Evolutionary conservation across 1,140 invertebrate species (phyloP), one percentile per base, ranked within the genome.

Genomic region (Heliconius hermathena): DNA sequence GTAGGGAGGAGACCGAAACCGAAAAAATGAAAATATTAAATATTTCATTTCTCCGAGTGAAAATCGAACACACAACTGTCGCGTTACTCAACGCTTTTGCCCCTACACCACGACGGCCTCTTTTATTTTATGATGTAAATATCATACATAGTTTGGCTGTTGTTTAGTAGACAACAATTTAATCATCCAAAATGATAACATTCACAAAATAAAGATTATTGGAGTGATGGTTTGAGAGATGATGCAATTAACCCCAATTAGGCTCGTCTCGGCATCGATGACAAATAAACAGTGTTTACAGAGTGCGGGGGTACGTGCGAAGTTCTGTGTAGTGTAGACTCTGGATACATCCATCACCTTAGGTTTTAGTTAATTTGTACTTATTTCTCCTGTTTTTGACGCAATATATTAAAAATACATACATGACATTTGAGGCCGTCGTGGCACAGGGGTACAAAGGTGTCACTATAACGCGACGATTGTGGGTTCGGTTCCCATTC

Each of bases 171-270:
- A 66, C 1, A 66, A 29, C 60, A 66, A 66, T 29, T 29, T 66
- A 66, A 66, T 66, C 60, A 66, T 66, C 13, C 60, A 29, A 66
- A 66, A 78, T 49, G 72, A 74, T 78, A 57, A 72, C 11, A 38
- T 29, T 49, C 33, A 36, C 38, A 73, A 73, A 78, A 36, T 26
- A 73, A 73, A 78, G 77, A 33, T 41, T 74, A 79, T 74, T 79
- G 57, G 49, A 49, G 66, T 79, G 66, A 54, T 71, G 73, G 73
- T 70, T 70, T 60, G 60, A 71, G 49, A 73, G 74, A 71, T 80
- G 52, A 76, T 80, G 73, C 74, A 80, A 76, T 80, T 80, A 80
- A 73, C 79, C 79, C 49, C 49, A 72, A 75, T 76, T 73, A 76
- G 73, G 74, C 71, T 46, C 26, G 70, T 80, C 74, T 76, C 57